These are phyloP conservation scores for Fundulus diaphanus DNA, from an alignment of 2,797 vertebrate species.

Conservation along the genomic window DNA sequence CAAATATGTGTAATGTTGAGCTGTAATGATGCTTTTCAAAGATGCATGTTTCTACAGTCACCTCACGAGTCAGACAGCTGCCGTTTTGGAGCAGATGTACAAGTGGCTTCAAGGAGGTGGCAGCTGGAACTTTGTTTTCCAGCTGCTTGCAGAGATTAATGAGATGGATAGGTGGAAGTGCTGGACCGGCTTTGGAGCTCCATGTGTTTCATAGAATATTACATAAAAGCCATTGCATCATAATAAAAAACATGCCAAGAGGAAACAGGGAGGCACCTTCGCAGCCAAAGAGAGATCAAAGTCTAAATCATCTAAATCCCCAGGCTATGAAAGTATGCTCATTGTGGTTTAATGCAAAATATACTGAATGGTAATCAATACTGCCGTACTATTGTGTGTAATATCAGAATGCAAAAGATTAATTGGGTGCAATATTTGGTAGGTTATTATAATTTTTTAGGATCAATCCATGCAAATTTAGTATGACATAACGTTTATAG, in stretches of 20 bases:
- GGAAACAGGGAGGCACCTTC: conserved; percentile 39
- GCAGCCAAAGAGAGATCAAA: conserved; percentile 52
- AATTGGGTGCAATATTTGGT: too few relatives aligned
- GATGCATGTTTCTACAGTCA: conserved; percentile 15
- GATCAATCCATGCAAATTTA: too few relatives aligned
- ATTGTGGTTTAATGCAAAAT: conserved; percentile 47
- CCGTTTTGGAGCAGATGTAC: conserved; percentile 35
- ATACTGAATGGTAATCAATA: too few relatives aligned
- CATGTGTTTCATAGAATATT: conserved; percentile 57
- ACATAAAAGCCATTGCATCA: conserved; percentile 64
- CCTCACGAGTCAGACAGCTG: conserved; percentile 14
- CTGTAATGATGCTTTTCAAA: not conserved
- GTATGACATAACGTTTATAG: too few relatives aligned
- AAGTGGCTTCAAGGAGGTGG: conserved; percentile 39
- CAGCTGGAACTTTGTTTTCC: conserved; percentile 44
- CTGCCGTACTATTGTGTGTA: too few relatives aligned
- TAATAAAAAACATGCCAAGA: conserved; percentile 27
- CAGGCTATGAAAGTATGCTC: conserved; percentile 31
- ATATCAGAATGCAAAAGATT: too few relatives aligned
- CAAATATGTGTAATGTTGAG: not conserved
- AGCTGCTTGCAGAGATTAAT: conserved; percentile 46
- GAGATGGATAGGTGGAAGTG: conserved; percentile 27
- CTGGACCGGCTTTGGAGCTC: conserved; percentile 29
- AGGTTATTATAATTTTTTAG: too few relatives aligned
- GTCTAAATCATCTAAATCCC: conserved; percentile 19